These are phyloP conservation scores for Willowsia nigromaculata DNA, from an alignment of 2,888 invertebrate genomes.

Conservation along the genomic window DNA sequence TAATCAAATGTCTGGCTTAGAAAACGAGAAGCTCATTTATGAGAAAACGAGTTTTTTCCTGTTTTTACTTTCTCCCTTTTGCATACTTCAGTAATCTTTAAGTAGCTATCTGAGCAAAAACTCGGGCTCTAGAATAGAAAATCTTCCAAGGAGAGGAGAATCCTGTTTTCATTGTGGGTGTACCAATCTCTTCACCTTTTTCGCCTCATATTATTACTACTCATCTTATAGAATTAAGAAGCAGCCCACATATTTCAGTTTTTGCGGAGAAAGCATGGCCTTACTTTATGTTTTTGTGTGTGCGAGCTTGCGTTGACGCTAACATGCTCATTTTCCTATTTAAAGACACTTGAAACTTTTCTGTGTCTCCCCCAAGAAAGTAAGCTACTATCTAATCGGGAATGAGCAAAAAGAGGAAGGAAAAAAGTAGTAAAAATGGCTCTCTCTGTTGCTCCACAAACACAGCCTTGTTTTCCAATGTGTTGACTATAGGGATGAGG, in stretches of 20 bases:
- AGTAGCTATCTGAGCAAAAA: not conserved
- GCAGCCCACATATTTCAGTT: not conserved
- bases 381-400: not conserved
- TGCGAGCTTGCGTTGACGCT: not conserved
- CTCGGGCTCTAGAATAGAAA: not conserved
- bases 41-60: not conserved
- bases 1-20: not conserved
- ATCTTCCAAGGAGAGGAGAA: not conserved
- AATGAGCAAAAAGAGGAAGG: not conserved
- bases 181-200: constrained; percentile 36
- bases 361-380: not conserved
- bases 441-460: not conserved
- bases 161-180: not conserved
- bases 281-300: not conserved
- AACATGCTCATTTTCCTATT: constrained; percentile 13
- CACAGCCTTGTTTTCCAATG: not conserved
- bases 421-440: not conserved
- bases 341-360: constrained; percentile 29
- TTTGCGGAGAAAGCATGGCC: not conserved
- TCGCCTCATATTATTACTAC: not conserved
- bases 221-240: not conserved
- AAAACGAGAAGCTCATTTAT: not conserved
- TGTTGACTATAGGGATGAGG: not conserved
- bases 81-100: constrained; percentile 6
- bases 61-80: not conserved